Conservation (phyloP, 2,888 invertebrate species). For the Periphyllus acericola region DNA sequence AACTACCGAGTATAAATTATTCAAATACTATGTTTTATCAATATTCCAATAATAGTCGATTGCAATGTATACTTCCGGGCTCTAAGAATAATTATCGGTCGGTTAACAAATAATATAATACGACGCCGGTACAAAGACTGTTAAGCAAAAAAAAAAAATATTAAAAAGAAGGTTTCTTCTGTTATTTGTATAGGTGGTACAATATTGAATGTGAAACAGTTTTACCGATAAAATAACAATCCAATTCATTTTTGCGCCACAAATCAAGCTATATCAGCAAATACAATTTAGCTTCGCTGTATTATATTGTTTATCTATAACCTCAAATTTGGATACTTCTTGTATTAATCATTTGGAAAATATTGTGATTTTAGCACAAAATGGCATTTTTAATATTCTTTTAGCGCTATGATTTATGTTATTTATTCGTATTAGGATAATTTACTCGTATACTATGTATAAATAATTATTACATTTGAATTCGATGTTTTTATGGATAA, state of each 20-base stretch:
- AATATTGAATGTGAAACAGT: not conserved
- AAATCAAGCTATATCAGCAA: not conserved
- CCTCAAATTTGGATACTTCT: no score
- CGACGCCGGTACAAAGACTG: not conserved
- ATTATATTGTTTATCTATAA: no score
- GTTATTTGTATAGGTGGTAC: not conserved
- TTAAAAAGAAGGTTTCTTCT: not conserved
- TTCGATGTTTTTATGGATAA: not conserved
- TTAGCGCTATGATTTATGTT: no score
- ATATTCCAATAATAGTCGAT: not conserved
- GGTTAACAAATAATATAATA: not conserved
- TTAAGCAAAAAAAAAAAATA: not conserved
- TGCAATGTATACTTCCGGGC: not conserved
- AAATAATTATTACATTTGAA: not conserved
- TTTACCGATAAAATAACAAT: not conserved
- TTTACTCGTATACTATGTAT: no score
- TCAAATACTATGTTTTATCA: not conserved
- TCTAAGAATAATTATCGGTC: slow-evolving; percentile 18
- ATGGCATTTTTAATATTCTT: no score
- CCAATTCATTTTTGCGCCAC: not conserved
- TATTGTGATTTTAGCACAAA: no score
- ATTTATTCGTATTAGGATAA: no score
- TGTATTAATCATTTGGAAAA: no score
- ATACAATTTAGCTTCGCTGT: no score
- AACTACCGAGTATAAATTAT: not conserved